Evolutionary conservation across 2,888 invertebrate species (phyloP).

Genomic region (Synergus japonicus): DNA sequence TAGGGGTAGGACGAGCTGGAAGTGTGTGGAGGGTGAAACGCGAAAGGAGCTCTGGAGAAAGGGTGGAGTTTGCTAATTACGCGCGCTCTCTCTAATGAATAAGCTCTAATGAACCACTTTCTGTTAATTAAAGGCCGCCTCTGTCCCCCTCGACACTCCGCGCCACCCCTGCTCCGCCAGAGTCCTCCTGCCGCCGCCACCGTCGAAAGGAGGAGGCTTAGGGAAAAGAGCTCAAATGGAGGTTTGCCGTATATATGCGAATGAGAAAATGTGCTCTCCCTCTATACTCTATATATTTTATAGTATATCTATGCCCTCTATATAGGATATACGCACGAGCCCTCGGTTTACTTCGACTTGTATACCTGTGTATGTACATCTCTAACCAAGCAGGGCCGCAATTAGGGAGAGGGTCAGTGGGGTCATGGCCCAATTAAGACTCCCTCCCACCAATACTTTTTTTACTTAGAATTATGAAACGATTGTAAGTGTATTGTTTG

Average conservation of each 20-base stretch:
- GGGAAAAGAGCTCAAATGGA: slow-evolving; percentile 70
- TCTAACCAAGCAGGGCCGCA: neutral
- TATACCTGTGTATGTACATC: neutral
- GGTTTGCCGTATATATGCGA: slow-evolving; percentile 62
- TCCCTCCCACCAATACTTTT: too few species aligned
- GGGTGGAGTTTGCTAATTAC: slow-evolving; percentile 91
- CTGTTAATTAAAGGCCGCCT: slow-evolving; percentile 90
- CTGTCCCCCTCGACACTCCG: slow-evolving; percentile 66
- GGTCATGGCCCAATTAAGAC: too few species aligned
- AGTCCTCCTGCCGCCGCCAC: slow-evolving; percentile 48
- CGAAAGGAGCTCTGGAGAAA: slow-evolving; percentile 72
- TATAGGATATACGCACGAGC: neutral
- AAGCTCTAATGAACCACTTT: slow-evolving; percentile 95
- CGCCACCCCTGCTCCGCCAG: slow-evolving; percentile 48
- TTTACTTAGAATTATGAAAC: too few species aligned
- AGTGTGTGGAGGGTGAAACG: slow-evolving; percentile 68
- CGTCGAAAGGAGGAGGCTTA: slow-evolving; percentile 69
- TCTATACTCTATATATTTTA: neutral
- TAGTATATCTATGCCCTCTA: slow-evolving; percentile 11
- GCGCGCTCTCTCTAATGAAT: slow-evolving; percentile 91
- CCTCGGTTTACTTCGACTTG: neutral
- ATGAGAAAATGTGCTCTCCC: slow-evolving; percentile 31
- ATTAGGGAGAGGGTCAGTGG: too few species aligned
- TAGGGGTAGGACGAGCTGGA: slow-evolving; percentile 52
- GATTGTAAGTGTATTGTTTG: too few species aligned